Evolutionary conservation across 2,113 vertebrate genomes (phyloP).

Genomic region (Nothocercus nigrocapillus): DNA sequence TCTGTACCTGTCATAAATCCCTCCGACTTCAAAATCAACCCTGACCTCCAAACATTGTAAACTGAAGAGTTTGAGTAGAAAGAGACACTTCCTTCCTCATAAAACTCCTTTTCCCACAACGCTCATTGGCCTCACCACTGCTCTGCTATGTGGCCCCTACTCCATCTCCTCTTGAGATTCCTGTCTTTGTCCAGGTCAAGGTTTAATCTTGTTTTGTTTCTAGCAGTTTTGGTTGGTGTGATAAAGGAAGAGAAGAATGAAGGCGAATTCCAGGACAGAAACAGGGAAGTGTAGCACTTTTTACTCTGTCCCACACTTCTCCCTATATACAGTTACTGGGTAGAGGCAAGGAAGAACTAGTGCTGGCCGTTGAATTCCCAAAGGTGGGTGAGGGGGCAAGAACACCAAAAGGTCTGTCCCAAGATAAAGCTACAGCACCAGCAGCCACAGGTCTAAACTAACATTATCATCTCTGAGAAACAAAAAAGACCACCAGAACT

Average conservation of each 20-base stretch:
- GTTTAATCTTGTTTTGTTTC: background rate
- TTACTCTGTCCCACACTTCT: background rate
- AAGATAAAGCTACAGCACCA: background rate
- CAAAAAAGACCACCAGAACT: background rate
- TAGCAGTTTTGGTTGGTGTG: background rate
- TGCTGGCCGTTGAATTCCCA: background rate
- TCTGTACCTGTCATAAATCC: background rate
- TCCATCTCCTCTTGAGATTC: background rate
- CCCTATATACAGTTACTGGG: background rate
- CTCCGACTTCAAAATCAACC: background rate
- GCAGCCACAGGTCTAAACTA: background rate
- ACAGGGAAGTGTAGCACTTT: background rate
- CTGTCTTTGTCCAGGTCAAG: background rate
- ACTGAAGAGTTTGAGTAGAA: no score
- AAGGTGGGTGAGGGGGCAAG: background rate
- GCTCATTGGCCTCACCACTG: background rate
- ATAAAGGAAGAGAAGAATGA: background rate
- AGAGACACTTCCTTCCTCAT: background rate
- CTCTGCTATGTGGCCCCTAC: background rate
- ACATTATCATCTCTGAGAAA: background rate
- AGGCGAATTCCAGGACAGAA: background rate
- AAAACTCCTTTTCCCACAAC: background rate
- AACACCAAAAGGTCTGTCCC: background rate
- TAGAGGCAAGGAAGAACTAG: background rate
- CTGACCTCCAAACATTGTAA: background rate